Conservation (phyloP, 2,113 vertebrate genomes). For the Gnathonemus echidnorhynchus region DNA sequence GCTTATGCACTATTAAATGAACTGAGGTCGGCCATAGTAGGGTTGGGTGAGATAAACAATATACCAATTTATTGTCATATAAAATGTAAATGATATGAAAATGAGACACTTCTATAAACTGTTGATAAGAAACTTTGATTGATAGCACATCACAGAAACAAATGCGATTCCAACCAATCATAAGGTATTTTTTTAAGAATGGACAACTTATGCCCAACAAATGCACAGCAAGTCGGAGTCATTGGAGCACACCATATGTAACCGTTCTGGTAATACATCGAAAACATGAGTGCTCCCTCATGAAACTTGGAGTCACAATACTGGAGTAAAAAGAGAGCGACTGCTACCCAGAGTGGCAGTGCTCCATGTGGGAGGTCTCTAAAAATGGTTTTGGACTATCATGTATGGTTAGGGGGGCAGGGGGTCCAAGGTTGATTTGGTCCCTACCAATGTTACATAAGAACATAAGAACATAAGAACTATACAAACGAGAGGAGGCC, state of each 20-base stretch:
- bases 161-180: not conserved
- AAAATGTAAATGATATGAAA: not conserved
- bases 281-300: not conserved
- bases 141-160: not conserved
- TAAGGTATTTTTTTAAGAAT: not conserved
- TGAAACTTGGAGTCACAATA: not conserved
- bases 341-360: not conserved
- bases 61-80: not conserved
- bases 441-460: not conserved
- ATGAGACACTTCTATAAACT: not conserved
- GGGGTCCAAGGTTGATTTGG: not conserved
- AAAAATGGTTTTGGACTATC: not conserved
- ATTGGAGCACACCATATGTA: not conserved
- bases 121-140: not conserved
- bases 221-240: not conserved
- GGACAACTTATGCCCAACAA: not conserved
- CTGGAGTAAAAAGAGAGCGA: not conserved
- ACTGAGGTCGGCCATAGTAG: not conserved
- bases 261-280: not conserved
- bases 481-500: too few species aligned
- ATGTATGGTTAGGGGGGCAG: not conserved
- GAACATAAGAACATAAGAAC: too few species aligned
- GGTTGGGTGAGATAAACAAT: not conserved
- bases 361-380: not conserved
- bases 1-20: not conserved